Conservation (phyloP, 2,888 invertebrate species). For the Sturmia bella region DNA sequence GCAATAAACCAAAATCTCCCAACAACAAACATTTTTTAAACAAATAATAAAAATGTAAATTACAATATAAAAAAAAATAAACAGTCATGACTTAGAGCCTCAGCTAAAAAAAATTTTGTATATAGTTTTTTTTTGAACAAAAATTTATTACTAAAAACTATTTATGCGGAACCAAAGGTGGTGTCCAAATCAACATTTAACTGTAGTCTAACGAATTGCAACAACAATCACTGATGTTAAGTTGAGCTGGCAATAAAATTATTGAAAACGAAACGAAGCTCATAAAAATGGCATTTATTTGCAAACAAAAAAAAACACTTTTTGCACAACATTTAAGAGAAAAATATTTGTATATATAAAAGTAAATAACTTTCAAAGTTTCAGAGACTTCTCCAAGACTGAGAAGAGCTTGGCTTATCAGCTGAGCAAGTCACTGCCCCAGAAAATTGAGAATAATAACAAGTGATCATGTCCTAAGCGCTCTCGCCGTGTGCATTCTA, state of each 20-base stretch:
- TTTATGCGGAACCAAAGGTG: conserved; percentile 38
- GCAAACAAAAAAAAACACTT: too few species aligned
- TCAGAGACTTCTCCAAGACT: too few species aligned
- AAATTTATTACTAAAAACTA: conserved; percentile 39
- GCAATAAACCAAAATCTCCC: not conserved
- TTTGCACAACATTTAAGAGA: too few species aligned
- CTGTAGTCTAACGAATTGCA: not conserved
- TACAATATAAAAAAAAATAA: conserved; percentile 4
- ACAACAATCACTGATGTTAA: not conserved
- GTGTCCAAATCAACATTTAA: conserved; percentile 1
- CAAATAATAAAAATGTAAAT: conserved; percentile 30
- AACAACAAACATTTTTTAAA: conserved; percentile 19
- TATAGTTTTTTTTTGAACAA: conserved; percentile 6
- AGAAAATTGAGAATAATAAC: too few species aligned
- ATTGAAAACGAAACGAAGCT: conserved; percentile 11
- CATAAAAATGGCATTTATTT: conserved; percentile 10
- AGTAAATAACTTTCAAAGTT: too few species aligned
- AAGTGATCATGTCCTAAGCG: too few species aligned
- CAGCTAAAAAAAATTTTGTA: conserved; percentile 1
- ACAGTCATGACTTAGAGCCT: conserved; percentile 18
- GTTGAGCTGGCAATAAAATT: conserved; percentile 21
- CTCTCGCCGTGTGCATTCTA: too few species aligned
- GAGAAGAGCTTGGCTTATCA: too few species aligned
- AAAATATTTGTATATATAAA: too few species aligned
- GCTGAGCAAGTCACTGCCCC: too few species aligned